Evolutionary conservation across 2,797 vertebrate species (phyloP).

Genomic region (Cirrhinus mrigala): DNA sequence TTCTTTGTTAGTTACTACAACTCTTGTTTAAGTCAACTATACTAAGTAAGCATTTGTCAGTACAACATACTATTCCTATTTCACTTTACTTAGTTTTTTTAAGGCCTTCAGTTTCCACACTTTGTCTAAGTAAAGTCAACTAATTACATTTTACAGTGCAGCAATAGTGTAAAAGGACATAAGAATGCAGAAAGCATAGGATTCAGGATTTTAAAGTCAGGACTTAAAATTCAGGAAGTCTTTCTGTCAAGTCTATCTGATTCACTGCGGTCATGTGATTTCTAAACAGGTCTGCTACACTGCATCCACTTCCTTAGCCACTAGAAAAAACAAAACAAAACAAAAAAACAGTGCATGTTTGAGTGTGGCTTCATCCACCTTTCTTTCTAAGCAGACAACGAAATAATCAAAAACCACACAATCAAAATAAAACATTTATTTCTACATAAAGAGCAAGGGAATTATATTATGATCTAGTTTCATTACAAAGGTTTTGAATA

Average conservation of each 20-base stretch:
- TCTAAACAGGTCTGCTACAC: neutral
- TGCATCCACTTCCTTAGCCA: neutral
- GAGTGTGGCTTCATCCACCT: neutral
- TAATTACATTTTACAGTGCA: too few species aligned
- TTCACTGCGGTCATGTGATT: conserved; percentile 15
- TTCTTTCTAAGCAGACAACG: neutral
- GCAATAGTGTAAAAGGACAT: neutral
- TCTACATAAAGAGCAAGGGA: neutral
- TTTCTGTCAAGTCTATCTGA: conserved; percentile 6
- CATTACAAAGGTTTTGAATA: neutral
- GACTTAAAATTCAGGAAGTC: neutral
- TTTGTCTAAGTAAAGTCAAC: too few species aligned
- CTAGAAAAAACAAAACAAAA: neutral
- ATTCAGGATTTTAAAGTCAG: neutral
- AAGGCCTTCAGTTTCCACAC: too few species aligned
- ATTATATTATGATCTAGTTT: neutral
- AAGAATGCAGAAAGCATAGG: neutral
- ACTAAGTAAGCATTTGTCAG: too few species aligned
- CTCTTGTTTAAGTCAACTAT: too few species aligned
- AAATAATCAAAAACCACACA: neutral
- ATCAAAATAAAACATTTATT: conserved; percentile 33
- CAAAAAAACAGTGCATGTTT: neutral
- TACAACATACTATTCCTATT: too few species aligned
- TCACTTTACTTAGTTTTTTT: too few species aligned
- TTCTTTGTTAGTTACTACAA: too few species aligned